A percentile compares a stretch with the other conserved stretches of the same genome.
Evolutionary conservation across 2,797 vertebrate species (phyloP).

Genomic region (Rhodeus uyekii): DNA sequence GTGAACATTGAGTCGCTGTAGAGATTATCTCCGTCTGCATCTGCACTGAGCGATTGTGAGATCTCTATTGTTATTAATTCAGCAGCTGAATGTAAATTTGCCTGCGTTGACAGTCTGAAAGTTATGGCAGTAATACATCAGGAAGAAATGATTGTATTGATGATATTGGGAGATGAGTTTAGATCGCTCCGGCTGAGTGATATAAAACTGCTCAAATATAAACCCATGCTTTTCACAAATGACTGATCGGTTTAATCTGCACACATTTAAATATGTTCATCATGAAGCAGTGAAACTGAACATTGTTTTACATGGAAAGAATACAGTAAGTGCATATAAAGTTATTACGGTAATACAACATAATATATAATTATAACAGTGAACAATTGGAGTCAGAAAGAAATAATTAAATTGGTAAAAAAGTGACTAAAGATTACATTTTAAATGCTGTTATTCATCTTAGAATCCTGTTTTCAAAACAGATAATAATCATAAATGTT

Average conservation of each 20-base stretch:
- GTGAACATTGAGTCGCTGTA: slow-evolving; percentile 10
- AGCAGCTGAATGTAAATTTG: slow-evolving; percentile 12
- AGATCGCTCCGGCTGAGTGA: not conserved
- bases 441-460: too few species aligned
- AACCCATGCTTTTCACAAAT: too few species aligned
- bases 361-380: not conserved
- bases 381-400: not conserved
- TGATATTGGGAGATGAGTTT: slow-evolving; percentile 14
- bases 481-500: too few species aligned
- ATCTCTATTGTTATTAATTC: slow-evolving; percentile 41
- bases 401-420: too few species aligned
- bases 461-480: too few species aligned
- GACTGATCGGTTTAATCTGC: not conserved
- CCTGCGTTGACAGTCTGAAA: not conserved
- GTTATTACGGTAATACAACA: not conserved
- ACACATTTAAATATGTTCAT: not conserved
- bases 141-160: slow-evolving; percentile 24
- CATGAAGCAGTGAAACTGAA: not conserved
- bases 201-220: not conserved
- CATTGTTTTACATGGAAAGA: not conserved
- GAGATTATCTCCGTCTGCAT: slow-evolving; percentile 12
- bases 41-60: slow-evolving; percentile 29
- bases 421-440: too few species aligned
- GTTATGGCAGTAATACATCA: slow-evolving; percentile 16
- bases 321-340: not conserved